These are phyloP conservation scores for Elephas maximus DNA, from an alignment of 2,113 vertebrate genomes.

Conservation along the genomic window DNA sequence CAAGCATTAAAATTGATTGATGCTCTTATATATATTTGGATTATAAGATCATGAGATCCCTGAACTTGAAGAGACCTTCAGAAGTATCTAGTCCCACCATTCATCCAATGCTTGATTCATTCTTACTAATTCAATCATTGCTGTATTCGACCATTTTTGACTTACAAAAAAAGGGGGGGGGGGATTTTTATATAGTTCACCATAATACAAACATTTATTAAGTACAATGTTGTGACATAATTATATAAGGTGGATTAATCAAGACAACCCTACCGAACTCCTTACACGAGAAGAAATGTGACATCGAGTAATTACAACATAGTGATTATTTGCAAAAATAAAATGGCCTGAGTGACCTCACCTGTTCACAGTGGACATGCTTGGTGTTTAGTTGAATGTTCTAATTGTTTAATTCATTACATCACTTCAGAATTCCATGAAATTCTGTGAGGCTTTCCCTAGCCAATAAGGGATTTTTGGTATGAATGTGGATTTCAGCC, in stretches of 20 bases:
- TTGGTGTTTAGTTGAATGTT: not conserved
- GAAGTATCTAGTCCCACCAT: not conserved
- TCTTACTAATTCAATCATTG: not conserved
- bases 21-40: conserved; percentile 40
- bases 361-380: not conserved
- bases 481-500: not conserved
- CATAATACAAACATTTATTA: not conserved
- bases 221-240: not conserved
- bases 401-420: not conserved
- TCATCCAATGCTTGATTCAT: not conserved
- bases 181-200: conserved; percentile 10
- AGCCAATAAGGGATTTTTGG: not conserved
- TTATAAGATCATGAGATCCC: not conserved
- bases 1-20: not conserved
- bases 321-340: conserved; percentile 39
- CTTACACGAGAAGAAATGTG: not conserved
- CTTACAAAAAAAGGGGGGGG: not conserved
- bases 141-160: not conserved
- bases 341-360: not conserved
- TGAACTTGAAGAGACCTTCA: not conserved
- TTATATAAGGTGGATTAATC: not conserved
- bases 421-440: not conserved
- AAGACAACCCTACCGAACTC: not conserved
- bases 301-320: not conserved
- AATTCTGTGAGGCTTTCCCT: not conserved